These are phyloP conservation scores for Drosophila lowei DNA, from an alignment of 1,140 invertebrate genomes.

Conservation along the genomic window DNA sequence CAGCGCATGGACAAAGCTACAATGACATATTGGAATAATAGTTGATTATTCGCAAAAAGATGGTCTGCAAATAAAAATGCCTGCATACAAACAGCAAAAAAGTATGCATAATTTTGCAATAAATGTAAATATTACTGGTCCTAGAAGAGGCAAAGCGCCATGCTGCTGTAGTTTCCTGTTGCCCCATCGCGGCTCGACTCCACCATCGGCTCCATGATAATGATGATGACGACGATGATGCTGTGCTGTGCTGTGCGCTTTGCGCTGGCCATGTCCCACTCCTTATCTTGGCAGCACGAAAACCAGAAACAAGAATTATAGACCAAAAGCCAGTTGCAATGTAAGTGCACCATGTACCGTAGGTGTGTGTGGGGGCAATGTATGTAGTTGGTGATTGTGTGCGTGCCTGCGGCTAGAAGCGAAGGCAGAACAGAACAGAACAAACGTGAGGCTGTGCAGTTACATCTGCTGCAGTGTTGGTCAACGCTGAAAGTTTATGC, in stretches of 20 bases:
- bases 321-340: constrained; percentile 76
- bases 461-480: constrained; percentile 63
- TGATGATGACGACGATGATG: constrained; percentile 50
- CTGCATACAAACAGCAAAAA: constrained; percentile 34
- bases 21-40: constrained; percentile 15
- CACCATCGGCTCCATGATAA: constrained; percentile 25
- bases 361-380: constrained; percentile 39
- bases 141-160: constrained; percentile 73
- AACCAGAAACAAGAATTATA: constrained; percentile 80
- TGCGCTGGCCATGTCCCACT: constrained; percentile 52
- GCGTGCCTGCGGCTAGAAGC: constrained; percentile 58
- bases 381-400: constrained; percentile 21
- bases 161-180: constrained; percentile 57
- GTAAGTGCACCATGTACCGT: constrained; percentile 28
- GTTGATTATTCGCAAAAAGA: constrained; percentile 39
- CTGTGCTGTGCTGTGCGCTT: constrained; percentile 18
- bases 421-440: constrained; percentile 29
- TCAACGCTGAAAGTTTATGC: constrained; percentile 37
- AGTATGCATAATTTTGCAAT: constrained; percentile 80
- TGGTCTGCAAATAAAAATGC: constrained; percentile 50
- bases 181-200: constrained; percentile 20
- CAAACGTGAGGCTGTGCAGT: too few species aligned
- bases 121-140: constrained; percentile 81
- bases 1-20: too few species aligned
- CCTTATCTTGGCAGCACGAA: constrained; percentile 74